Conservation (phyloP, 2,888 invertebrate species). For the Ischnura elegans region DNA sequence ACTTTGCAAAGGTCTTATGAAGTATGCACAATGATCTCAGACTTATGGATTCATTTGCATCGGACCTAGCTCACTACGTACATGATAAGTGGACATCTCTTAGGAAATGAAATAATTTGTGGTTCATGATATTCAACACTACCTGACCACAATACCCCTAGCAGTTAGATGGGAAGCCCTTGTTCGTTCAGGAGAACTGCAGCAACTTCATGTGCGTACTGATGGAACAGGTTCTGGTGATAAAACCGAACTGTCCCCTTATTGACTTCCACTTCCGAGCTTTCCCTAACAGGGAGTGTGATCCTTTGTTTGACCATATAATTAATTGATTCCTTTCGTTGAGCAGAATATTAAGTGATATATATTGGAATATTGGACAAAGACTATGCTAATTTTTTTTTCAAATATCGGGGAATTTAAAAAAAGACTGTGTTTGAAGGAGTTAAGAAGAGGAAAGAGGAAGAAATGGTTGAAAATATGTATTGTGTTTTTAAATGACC, state of each 20-base stretch:
- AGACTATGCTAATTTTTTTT: constrained; percentile 64
- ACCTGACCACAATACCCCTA: constrained; percentile 65
- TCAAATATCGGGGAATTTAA: constrained; percentile 59
- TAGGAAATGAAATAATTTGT: constrained; percentile 49
- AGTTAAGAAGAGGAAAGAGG: constrained; percentile 76
- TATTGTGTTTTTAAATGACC: constrained; percentile 65
- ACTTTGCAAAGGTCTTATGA: constrained; percentile 41
- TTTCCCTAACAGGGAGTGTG: constrained; percentile 64
- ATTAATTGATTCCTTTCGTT: constrained; percentile 61
- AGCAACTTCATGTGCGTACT: constrained; percentile 53
- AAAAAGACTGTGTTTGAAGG: constrained; percentile 69
- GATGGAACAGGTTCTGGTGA: constrained; percentile 66
- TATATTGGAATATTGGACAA: constrained; percentile 67
- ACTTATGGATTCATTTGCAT: constrained; percentile 42
- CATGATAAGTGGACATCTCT: constrained; percentile 52
- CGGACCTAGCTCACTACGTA: constrained; percentile 48
- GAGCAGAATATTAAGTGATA: constrained; percentile 59
- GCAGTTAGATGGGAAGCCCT: constrained; percentile 63
- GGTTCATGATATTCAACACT: constrained; percentile 57
- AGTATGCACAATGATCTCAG: constrained; percentile 46
- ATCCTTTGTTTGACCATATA: constrained; percentile 64
- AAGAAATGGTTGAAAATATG: constrained; percentile 72
- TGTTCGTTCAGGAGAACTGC: constrained; percentile 55
- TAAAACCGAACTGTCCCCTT: constrained; percentile 43
- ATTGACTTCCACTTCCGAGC: constrained; percentile 64